Base-by-base conservation (phyloP, 2,888 invertebrate species). In the Caenorhabditis japonica region DNA sequence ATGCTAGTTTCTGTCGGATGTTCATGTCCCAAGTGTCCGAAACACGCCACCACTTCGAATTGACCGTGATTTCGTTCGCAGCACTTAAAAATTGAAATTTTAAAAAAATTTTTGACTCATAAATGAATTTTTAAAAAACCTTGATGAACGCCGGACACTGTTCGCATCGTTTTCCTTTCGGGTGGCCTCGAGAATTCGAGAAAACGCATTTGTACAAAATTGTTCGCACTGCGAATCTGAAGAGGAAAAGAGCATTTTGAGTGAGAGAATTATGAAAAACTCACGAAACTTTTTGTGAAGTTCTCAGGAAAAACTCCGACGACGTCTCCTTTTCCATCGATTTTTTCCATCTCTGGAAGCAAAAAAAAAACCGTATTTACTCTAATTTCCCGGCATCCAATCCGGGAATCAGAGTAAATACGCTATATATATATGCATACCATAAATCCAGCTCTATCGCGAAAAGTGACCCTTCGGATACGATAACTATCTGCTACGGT, bases 131-230 rank as follows among this genome's bases (percentile, higher is more conserved):
- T n/a, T n/a, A n/a, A n/a, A n/a, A n/a, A n/a, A 61, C 73, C 33
- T 75, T 56, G 13, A 78, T 74, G 38, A 78, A 78, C 3, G 78
- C 66, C 1, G 78, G 76, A 59, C 78, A 78, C 23, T 78, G 78
- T n/a, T 71, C 76, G 44, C 69, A 69, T 17, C 53, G 23, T 25
- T 33, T 41, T 23, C 53, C 51, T 21, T 53, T 56, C 13, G 58
- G n/a, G 3, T 58, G 44, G 4, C 74, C 74, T 10, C 69, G 43
- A n/a, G 74, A 69, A 33, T 74, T 74, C 33, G 74, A 74, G 23
- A 33, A 69, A 4, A 49, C 23, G 36, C 74, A 74, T 17, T 74
- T 74, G 49, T 53, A 69, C 10, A 74, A 53, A 10, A 27, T 41
- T 2, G 74, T 60, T 30, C 59, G 59, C 4, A 47, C 21, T 0